Evolutionary conservation across 2,797 vertebrate genomes (phyloP).

Genomic region (Hippopotamyrus pictus): DNA sequence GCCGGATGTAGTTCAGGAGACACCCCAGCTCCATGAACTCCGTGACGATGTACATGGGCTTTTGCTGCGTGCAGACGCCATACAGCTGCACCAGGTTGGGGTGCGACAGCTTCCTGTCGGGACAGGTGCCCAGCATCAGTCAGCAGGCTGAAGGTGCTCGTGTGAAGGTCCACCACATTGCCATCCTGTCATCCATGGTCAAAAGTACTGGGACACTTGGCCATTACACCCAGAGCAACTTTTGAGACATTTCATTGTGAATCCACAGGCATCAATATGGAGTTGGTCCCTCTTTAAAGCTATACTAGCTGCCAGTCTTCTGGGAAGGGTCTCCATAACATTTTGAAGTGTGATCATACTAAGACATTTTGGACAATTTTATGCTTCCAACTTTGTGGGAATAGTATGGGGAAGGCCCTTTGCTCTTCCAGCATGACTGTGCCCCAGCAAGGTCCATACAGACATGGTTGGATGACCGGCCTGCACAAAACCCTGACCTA

Average conservation of each 20-base stretch:
- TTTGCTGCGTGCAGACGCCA: constrained; percentile 82
- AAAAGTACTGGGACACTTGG: neutral
- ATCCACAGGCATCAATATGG: neutral
- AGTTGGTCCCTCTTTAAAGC: neutral
- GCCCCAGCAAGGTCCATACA: neutral
- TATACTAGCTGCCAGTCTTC: neutral
- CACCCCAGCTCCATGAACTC: constrained; percentile 93
- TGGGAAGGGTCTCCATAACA: neutral
- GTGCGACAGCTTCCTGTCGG: constrained; percentile 80
- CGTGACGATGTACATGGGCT: constrained; percentile 84
- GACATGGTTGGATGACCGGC: neutral
- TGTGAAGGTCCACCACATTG: neutral
- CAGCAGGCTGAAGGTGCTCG: neutral
- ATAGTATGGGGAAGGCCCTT: too few species aligned
- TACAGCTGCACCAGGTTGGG: constrained; percentile 88
- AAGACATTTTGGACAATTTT: neutral
- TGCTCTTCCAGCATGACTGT: too few species aligned
- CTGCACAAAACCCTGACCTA: neutral
- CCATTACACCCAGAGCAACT: neutral
- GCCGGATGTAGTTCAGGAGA: constrained; percentile 77
- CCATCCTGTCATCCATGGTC: neutral
- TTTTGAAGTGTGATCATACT: neutral
- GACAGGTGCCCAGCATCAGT: constrained; percentile 21
- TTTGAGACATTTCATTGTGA: neutral
- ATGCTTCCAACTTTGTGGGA: neutral